These are phyloP conservation scores for Ceyx melanurus DNA, from an alignment of 2,113 vertebrate genomes.

Conservation along the genomic window DNA sequence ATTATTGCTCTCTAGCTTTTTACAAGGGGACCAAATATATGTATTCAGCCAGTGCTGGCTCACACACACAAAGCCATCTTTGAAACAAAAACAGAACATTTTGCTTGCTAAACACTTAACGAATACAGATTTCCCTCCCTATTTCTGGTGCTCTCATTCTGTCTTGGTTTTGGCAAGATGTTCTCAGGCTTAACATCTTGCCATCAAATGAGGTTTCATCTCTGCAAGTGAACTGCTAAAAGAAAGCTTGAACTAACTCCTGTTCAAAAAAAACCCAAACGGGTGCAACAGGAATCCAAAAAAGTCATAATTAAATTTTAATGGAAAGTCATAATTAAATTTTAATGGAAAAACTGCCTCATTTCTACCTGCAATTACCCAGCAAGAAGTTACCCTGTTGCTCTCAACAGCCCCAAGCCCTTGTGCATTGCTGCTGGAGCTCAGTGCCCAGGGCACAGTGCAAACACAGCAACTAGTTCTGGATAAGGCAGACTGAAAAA, in stretches of 20 bases:
- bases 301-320: not conserved
- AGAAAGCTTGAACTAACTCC: not conserved
- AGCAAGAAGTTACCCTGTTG: too few species aligned
- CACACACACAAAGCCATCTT: not conserved
- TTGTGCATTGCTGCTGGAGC: not conserved
- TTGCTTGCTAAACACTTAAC: not conserved
- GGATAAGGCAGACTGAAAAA: not conserved
- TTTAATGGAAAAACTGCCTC: not conserved
- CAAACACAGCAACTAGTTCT: not conserved
- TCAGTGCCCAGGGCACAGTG: fast-evolving
- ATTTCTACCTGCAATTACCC: not conserved
- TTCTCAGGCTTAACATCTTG: not conserved
- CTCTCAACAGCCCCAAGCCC: fast-evolving
- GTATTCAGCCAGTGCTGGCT: not conserved
- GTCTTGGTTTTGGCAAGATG: slow-evolving; percentile 51
- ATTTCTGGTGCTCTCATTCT: slow-evolving; percentile 59
- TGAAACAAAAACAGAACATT: not conserved
- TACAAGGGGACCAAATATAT: not conserved
- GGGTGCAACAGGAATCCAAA: not conserved
- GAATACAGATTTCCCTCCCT: slow-evolving; percentile 23
- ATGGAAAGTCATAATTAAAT: not conserved
- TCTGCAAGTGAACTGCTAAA: not conserved
- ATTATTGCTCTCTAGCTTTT: not conserved
- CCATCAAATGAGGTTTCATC: slow-evolving; percentile 1
- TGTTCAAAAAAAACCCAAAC: not conserved